These are phyloP conservation scores for Myiopsitta monachus DNA, from an alignment of 2,113 vertebrate genomes.

Conservation along the genomic window DNA sequence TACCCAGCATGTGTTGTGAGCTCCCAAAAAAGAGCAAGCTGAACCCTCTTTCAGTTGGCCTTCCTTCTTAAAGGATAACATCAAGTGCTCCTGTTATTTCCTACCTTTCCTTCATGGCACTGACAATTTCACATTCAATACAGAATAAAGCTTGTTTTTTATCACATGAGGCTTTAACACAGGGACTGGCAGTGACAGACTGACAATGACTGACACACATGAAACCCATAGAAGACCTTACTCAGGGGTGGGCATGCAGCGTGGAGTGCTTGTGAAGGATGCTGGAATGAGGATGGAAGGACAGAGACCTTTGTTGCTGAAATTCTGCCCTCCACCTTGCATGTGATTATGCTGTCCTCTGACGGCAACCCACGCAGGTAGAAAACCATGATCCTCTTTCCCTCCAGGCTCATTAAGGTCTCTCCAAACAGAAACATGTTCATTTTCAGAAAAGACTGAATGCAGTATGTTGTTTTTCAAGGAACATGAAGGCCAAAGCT, in stretches of 20 bases:
- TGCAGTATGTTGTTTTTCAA: not conserved
- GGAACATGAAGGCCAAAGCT: not conserved
- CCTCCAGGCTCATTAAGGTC: not conserved
- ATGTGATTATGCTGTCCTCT: no score
- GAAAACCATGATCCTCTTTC: not conserved
- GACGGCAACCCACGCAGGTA: fast-evolving
- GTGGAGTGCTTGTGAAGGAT: not conserved
- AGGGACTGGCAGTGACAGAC: not conserved
- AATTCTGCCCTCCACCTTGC: not conserved
- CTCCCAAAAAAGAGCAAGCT: not conserved
- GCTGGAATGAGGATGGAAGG: not conserved
- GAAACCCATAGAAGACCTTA: not conserved
- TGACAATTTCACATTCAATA: not conserved
- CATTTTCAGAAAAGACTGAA: not conserved
- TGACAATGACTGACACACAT: no score
- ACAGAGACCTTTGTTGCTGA: not conserved
- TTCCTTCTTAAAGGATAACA: not conserved
- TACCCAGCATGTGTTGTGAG: not conserved
- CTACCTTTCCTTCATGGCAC: not conserved
- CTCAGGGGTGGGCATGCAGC: fast-evolving
- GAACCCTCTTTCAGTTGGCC: not conserved
- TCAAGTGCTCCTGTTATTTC: not conserved
- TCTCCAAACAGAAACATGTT: not conserved
- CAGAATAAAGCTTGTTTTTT: not conserved
- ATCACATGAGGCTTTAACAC: not conserved